Evolutionary conservation across 2,888 invertebrate species (phyloP).

Genomic region (Seladonia tumulorum): DNA sequence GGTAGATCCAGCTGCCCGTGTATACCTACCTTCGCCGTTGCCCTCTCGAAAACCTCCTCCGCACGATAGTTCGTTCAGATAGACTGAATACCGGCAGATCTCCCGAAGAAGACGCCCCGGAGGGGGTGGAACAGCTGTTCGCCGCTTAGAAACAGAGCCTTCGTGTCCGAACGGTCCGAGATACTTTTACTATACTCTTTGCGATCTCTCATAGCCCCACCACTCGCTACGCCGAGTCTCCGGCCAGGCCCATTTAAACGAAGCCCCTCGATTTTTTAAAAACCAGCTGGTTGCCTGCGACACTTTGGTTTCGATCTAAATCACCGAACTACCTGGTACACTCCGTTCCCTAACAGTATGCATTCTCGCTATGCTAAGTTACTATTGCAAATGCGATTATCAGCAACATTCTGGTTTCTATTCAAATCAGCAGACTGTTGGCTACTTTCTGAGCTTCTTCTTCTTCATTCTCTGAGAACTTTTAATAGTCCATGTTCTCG

Average conservation of each 20-base stretch:
- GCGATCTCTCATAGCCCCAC: background rate
- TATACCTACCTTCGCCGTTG: conserved; percentile 58
- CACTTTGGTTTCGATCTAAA: background rate
- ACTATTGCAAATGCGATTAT: background rate
- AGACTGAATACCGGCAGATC: conserved; percentile 69
- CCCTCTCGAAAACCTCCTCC: conserved; percentile 68
- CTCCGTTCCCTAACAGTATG: background rate
- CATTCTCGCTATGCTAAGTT: background rate
- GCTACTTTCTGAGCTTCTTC: too few relatives aligned
- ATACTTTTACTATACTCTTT: conserved; percentile 15
- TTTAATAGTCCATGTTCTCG: too few relatives aligned
- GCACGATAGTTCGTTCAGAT: conserved; percentile 71
- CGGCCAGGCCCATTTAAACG: background rate
- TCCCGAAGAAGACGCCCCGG: conserved; percentile 63
- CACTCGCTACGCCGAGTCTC: background rate
- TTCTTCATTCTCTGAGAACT: too few relatives aligned
- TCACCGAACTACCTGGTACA: background rate
- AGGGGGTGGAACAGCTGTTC: conserved; percentile 74
- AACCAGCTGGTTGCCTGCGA: background rate
- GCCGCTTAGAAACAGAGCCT: conserved; percentile 53
- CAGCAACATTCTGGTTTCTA: too few relatives aligned
- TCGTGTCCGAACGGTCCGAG: conserved; percentile 32
- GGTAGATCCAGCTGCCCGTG: conserved; percentile 69
- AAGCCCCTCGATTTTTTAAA: background rate
- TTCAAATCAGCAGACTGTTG: too few relatives aligned